phyloP scores from a whole-genome alignment of 2,797 vertebrate genomes.

The Chelidonichthys spinosus region DNA sequence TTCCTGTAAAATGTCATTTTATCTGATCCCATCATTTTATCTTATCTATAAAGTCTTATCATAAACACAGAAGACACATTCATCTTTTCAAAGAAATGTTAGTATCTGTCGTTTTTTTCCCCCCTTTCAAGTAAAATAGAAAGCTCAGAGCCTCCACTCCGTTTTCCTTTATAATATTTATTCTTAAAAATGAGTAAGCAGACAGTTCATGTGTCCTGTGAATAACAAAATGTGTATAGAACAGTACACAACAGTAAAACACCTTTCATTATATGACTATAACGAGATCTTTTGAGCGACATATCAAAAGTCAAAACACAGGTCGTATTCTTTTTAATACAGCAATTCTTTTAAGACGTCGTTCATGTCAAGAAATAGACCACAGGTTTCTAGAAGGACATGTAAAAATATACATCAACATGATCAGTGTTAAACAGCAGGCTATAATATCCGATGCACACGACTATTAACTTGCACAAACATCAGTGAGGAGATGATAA shows the following conservation, averaged over 20 bases:
- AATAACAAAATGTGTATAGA: constrained; percentile 88
- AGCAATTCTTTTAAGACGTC: constrained; percentile 60
- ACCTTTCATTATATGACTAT: constrained; percentile 87
- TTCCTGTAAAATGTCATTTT: constrained; percentile 28
- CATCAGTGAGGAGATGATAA: constrained; percentile 73
- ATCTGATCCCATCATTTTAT: constrained; percentile 4
- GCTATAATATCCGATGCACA: constrained; percentile 77
- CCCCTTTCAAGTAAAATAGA: constrained; percentile 24
- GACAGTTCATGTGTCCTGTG: constrained; percentile 83
- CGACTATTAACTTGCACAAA: constrained; percentile 78
- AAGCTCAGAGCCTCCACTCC: constrained; percentile 16
- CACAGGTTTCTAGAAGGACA: constrained; percentile 81
- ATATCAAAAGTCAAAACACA: constrained; percentile 89
- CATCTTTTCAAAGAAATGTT: constrained; percentile 30
- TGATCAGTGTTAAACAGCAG: constrained; percentile 84
- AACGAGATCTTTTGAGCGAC: constrained; percentile 82
- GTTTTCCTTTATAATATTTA: constrained; percentile 85
- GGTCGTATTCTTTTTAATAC: constrained; percentile 63
- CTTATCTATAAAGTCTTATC: constrained; percentile 3
- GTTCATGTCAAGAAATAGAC: constrained; percentile 76
- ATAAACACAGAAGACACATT: neutral
- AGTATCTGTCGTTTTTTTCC: neutral
- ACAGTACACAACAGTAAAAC: constrained; percentile 83
- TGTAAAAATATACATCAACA: constrained; percentile 81
- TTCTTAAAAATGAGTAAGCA: constrained; percentile 93